A percentile compares a stretch with the other conserved stretches of the same genome.
Conservation (phyloP, 2,113 vertebrate genomes). For the Bostrychus sinensis region DNA sequence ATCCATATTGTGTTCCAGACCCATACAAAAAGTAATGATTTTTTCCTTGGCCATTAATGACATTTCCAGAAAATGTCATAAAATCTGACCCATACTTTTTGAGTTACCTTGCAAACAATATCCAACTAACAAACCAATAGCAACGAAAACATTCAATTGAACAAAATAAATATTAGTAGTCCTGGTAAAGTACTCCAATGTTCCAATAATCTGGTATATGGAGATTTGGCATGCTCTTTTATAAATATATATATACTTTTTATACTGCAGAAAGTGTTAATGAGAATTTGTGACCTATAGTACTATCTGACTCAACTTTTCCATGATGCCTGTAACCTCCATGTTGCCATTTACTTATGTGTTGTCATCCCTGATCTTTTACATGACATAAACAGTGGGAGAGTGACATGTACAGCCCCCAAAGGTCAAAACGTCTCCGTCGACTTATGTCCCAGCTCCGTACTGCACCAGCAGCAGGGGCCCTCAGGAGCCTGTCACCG, state of each 20-base stretch:
- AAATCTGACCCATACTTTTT: too few relatives aligned
- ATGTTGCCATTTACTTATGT: background rate
- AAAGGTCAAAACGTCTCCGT: background rate
- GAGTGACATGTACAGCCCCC: background rate
- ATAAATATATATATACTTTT: background rate
- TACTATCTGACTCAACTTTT: background rate
- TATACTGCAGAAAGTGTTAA: background rate
- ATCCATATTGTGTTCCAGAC: too few relatives aligned
- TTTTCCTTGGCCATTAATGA: too few relatives aligned
- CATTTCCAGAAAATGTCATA: too few relatives aligned
- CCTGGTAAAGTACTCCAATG: too few relatives aligned
- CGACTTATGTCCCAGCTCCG: background rate
- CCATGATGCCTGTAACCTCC: background rate
- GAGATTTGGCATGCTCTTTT: too few relatives aligned
- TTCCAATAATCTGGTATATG: too few relatives aligned
- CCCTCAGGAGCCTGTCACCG: slow-evolving; percentile 24
- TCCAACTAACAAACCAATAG: too few relatives aligned
- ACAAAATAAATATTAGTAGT: too few relatives aligned
- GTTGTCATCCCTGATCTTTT: slow-evolving; percentile 30
- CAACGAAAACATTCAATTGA: too few relatives aligned
- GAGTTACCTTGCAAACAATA: background rate
- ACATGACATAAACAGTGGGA: slow-evolving; percentile 39
- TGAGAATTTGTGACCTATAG: too few relatives aligned
- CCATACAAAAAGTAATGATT: too few relatives aligned
- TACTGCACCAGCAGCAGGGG: slow-evolving; percentile 18